Conservation (phyloP, 2,113 vertebrate genomes). For the Antechinus flavipes region DNA sequence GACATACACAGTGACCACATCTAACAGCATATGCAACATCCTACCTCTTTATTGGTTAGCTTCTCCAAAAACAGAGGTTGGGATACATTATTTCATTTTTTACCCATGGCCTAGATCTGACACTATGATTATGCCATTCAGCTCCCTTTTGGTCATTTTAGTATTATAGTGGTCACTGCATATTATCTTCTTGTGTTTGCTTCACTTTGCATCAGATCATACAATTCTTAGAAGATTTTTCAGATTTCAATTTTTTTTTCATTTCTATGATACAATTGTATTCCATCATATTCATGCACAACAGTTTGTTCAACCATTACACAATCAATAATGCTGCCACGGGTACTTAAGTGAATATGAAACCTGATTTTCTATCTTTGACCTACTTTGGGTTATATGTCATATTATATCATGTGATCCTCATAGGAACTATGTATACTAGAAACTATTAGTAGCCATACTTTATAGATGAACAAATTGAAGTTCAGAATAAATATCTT, state of each 20-base stretch:
- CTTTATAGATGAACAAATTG: neutral
- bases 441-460: conserved; percentile 33
- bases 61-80: neutral
- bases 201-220: neutral
- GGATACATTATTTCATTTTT: neutral
- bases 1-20: neutral
- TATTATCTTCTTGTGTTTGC: neutral
- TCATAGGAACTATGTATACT: neutral
- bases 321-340: neutral
- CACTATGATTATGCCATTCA: neutral
- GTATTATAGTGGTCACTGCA: neutral
- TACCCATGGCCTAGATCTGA: neutral
- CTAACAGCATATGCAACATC: neutral
- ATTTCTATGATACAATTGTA: neutral
- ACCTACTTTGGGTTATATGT: neutral
- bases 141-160: neutral
- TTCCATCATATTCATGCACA: neutral
- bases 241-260: neutral
- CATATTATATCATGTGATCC: neutral
- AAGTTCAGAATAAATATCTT: neutral
- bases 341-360: neutral
- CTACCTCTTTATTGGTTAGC: neutral
- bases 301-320: neutral
- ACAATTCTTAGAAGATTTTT: neutral
- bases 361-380: neutral